These are phyloP conservation scores for Chlamydotis undulata DNA, from an alignment of 2,113 vertebrate genomes.

Conservation along the genomic window DNA sequence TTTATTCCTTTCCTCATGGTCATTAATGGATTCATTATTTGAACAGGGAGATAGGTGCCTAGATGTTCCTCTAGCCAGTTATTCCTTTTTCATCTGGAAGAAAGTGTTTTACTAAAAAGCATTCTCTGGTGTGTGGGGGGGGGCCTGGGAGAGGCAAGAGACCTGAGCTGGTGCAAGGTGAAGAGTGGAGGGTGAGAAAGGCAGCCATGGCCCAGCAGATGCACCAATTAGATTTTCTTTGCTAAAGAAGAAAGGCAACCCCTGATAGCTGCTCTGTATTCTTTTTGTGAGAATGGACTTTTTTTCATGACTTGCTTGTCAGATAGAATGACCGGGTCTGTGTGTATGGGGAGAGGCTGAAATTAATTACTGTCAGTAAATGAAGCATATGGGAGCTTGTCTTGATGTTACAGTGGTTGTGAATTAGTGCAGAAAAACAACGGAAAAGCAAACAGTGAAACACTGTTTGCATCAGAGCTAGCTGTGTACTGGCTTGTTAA, in stretches of 20 bases:
- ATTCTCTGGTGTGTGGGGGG: background rate
- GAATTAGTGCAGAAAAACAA: conserved; percentile 73
- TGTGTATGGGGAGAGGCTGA: conserved; percentile 11
- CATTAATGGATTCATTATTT: conserved; percentile 1
- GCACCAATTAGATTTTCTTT: background rate
- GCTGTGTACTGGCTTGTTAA: background rate
- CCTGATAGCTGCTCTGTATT: conserved; percentile 7
- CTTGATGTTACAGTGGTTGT: conserved; percentile 66
- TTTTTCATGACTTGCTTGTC: conserved; percentile 44
- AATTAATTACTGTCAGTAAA: conserved; percentile 76
- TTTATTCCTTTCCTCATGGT: conserved; percentile 8
- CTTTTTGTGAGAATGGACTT: conserved; percentile 32
- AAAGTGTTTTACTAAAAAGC: background rate
- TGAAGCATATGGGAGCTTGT: conserved; percentile 70
- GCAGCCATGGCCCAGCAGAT: background rate
- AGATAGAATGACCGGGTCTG: conserved; percentile 52
- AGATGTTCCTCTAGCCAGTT: background rate
- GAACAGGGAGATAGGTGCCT: background rate
- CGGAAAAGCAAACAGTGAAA: conserved; percentile 36
- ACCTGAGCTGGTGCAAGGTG: background rate
- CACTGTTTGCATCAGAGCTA: background rate
- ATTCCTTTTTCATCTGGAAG: background rate
- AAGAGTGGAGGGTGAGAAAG: background rate
- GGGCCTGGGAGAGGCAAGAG: background rate
- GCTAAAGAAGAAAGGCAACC: background rate